Conservation (phyloP, 2,113 vertebrate genomes). For the Nansenia antarctica region DNA sequence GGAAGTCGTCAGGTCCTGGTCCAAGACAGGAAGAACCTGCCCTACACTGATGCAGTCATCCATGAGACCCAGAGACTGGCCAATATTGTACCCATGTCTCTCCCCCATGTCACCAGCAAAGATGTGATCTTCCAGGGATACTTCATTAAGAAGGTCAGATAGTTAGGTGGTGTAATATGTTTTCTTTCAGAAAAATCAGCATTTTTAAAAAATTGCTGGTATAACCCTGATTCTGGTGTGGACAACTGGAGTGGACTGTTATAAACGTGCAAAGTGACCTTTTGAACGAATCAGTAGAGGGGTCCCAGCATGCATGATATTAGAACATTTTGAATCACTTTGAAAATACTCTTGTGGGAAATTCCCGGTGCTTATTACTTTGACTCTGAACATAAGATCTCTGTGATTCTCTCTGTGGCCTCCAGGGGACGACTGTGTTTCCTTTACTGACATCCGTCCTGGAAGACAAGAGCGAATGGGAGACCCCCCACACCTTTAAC, state of each 20-base stretch:
- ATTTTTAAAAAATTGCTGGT: too few species aligned
- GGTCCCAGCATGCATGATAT: too few species aligned
- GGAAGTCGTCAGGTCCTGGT: slow-evolving; percentile 26
- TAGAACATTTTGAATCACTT: too few species aligned
- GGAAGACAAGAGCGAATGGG: slow-evolving; percentile 71
- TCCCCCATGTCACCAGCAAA: slow-evolving; percentile 31
- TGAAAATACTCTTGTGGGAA: too few species aligned
- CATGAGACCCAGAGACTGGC: slow-evolving; percentile 52
- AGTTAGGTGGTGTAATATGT: too few species aligned
- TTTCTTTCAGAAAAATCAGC: too few species aligned
- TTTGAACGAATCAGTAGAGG: too few species aligned
- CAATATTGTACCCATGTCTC: slow-evolving; percentile 23
- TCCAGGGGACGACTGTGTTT: slow-evolving; percentile 71
- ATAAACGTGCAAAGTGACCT: too few species aligned
- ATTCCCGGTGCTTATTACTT: background rate
- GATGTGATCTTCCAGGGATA: slow-evolving; percentile 48
- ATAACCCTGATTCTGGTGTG: too few species aligned
- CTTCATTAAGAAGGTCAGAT: slow-evolving; percentile 47
- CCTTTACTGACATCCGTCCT: slow-evolving; percentile 70
- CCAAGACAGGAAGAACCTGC: slow-evolving; percentile 59
- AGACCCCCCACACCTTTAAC: slow-evolving; percentile 68
- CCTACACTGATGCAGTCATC: slow-evolving; percentile 53
- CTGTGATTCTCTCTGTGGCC: background rate
- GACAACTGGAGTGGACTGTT: too few species aligned
- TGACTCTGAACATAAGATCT: background rate